Percentiles rank a stretch among this genome's conserved stretches.
These are phyloP conservation scores for Cepaea hortensis DNA, from an alignment of 2,888 invertebrate genomes.

Conservation along the genomic window DNA sequence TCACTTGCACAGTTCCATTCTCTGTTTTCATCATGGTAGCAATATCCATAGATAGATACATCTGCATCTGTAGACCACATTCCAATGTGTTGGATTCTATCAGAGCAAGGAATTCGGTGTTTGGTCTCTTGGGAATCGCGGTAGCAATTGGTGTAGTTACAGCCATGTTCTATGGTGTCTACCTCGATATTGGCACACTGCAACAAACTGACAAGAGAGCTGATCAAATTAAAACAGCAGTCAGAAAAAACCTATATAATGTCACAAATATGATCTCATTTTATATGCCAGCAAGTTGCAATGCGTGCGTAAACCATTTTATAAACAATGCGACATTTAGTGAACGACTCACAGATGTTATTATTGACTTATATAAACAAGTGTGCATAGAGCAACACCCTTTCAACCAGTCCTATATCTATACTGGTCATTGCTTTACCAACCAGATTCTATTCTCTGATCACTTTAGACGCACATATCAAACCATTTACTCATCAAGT, in stretches of 20 bases:
- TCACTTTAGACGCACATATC: slow-evolving; percentile 60
- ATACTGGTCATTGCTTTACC: slow-evolving; percentile 56
- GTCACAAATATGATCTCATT: background rate
- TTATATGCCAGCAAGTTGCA: background rate
- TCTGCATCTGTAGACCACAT: slow-evolving; percentile 72
- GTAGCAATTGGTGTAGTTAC: slow-evolving; percentile 61
- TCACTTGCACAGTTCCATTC: slow-evolving; percentile 70
- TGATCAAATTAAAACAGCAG: background rate
- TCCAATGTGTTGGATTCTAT: slow-evolving; percentile 47
- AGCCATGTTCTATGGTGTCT: slow-evolving; percentile 62
- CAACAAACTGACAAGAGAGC: background rate
- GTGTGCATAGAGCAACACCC: slow-evolving; percentile 14
- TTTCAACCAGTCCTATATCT: slow-evolving; percentile 26
- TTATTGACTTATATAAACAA: background rate
- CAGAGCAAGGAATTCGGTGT: slow-evolving; percentile 54
- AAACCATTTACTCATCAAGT: slow-evolving; percentile 68
- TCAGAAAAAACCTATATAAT: background rate
- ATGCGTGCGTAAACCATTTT: background rate
- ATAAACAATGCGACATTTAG: background rate
- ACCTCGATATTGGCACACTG: slow-evolving; percentile 36
- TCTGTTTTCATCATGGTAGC: slow-evolving; percentile 73
- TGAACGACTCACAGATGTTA: background rate
- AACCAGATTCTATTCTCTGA: slow-evolving; percentile 61
- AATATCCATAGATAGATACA: slow-evolving; percentile 72
- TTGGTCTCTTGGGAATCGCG: slow-evolving; percentile 53